Evolutionary conservation across 2,888 invertebrate genomes (phyloP), one percentile per base, ranked within the genome.

Genomic region (Acleris laterana): DNA sequence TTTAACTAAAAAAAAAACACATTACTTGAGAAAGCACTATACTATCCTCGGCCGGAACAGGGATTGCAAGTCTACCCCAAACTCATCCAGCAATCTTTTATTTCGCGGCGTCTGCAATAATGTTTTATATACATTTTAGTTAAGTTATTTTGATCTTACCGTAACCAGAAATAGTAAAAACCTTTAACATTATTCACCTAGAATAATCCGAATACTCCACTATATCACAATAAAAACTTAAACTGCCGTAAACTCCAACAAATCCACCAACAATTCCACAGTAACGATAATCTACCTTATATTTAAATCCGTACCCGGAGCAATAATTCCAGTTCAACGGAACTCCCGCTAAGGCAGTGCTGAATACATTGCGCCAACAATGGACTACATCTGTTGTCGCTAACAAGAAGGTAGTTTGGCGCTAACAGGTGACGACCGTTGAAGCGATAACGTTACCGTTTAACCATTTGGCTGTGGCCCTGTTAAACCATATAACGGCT

Each of bases 321-420:
- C 44, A 19, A 61, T 62, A 62, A 56, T 38, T 62, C 49, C 42
- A 49, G 20, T 28, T n/a, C 4, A 62, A 48, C 55, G 48, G 49
- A 22, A 51, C 20, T 62, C 56, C 62, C 38, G 17, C 20, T 56
- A 62, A 49, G 62, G 62, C n/a, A 25, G 28, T 19, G n/a, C 20
- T 49, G 62, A 62, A 62, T 62, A 50, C 25, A 62, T 62, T 56
- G 13, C 6, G 53, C 16, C 28, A 62, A 62, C 62, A 62, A 62
- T 62, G 56, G 49, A 28, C 42, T 56, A 56, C 55, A 62, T 62
- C 62, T 56, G 62, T 50, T 62, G 19, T 19, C 19, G 49, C 62
- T 62, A 62, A 62, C 62, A 56, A 62, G 62, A 55, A 48, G 62
- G 51, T 48, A 17, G 48, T 49, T 17, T 51, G 25, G 46, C n/a